Conservation (phyloP, 2,113 vertebrate species). For the Rhea americana region DNA sequence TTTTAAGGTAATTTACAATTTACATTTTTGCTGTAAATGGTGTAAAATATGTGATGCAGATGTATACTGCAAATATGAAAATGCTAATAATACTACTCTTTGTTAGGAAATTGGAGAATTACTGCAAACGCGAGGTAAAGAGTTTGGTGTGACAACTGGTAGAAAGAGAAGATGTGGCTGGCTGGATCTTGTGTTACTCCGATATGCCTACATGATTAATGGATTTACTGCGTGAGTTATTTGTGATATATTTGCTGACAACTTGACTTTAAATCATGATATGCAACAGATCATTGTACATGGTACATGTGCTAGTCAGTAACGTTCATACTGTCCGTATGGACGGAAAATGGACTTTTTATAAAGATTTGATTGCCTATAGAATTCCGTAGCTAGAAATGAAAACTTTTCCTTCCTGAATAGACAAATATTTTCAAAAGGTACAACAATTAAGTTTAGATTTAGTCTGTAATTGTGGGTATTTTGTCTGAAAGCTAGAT, state of each 20-base stretch:
- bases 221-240: conserved; percentile 95
- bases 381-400: background rate
- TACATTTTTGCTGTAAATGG: background rate
- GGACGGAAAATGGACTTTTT: background rate
- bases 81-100: background rate
- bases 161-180: conserved; percentile 96
- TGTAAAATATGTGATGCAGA: background rate
- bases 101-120: conserved; percentile 87
- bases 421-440: background rate
- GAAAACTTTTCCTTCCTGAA: background rate
- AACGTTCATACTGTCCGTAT: background rate
- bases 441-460: background rate
- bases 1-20: background rate
- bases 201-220: conserved; percentile 98
- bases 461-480: background rate
- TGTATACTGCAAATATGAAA: background rate
- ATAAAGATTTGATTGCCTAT: background rate
- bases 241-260: background rate
- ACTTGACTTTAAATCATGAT: background rate
- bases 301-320: background rate
- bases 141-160: conserved; percentile 95
- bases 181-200: conserved; percentile 93
- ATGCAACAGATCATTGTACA: background rate
- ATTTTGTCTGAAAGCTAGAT: background rate
- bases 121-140: conserved; percentile 90